Base-by-base conservation (phyloP, 2,888 invertebrate species). In the Hedya salicella region DNA sequence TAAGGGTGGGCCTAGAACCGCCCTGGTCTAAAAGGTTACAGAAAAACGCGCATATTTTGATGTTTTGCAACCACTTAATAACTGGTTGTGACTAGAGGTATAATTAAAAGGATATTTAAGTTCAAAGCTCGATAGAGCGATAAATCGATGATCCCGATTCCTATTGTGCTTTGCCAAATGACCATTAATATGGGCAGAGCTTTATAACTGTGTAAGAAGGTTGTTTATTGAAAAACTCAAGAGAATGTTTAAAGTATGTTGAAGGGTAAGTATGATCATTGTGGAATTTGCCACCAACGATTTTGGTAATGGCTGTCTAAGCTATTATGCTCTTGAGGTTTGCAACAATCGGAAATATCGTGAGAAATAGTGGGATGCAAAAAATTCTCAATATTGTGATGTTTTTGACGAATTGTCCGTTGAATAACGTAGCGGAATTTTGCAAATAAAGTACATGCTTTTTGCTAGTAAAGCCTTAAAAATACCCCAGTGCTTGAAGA, bases 31-130 rank as follows among this genome's bases (percentile, higher is more conserved):
- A 68, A 68, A 73, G 67, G 57, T 68, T 62, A 25, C 63, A 79
- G 80, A 81, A 83, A 82, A 79, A 71, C 68, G 67, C 77, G 78
- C 76, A 73, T 87, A 89, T 88, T 88, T 87, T 87, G 85, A 83
- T 85, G 72, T 83, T 86, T 81, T 74, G 88, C 89, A 85, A 91
- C 90, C 88, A 69, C 85, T 83, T 89, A 90, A 91, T 89, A 80
- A 78, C 70, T 75, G 81, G 83, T 78, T 85, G 67, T 62, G 68
- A 69, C 69, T 72, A 68, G 82, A 78, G 77, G 76, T 75, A 78
- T 82, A 89, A 91, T 91, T 91, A 91, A 86, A 90, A 87, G 69
- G 44, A 73, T 85, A 89, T 91, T 89, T 86, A 78, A 80, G 69
- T 70, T 71, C 71, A 79, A 83, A 80, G 78, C 74, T 80, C 81